phyloP scores from a whole-genome alignment of 2,797 vertebrate genomes.

The Steatocranus sp. region DNA sequence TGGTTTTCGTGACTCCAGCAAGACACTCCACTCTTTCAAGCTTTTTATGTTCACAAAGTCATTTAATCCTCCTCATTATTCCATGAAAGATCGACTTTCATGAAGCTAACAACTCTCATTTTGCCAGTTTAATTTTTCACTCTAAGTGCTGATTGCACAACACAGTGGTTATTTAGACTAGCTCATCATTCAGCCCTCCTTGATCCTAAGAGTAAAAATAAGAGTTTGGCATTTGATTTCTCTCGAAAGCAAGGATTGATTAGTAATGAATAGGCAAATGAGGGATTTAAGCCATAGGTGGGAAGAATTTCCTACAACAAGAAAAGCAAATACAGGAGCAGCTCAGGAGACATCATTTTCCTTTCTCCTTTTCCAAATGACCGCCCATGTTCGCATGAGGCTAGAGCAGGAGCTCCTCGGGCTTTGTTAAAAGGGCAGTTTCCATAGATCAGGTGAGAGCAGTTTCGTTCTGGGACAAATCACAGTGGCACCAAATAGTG shows the following conservation, averaged over 20 bases:
- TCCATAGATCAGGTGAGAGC: conserved; percentile 29
- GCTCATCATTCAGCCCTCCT: not conserved
- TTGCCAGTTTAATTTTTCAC: not conserved
- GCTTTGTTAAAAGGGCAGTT: conserved; percentile 21
- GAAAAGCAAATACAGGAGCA: not conserved
- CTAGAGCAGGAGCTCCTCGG: not conserved
- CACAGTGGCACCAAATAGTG: conserved; percentile 48
- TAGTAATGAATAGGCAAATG: not conserved
- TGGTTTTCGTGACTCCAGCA: not conserved
- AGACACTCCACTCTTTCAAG: not conserved
- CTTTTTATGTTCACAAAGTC: not conserved
- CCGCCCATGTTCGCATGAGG: not conserved
- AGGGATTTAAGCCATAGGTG: not conserved
- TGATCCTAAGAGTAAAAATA: not conserved
- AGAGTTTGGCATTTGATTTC: not conserved
- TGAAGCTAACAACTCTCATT: not conserved
- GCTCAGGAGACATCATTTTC: not conserved
- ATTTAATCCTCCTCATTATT: not conserved
- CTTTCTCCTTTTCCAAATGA: not conserved
- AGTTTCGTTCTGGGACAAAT: conserved; percentile 52
- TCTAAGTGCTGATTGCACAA: not conserved
- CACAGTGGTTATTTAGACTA: not conserved
- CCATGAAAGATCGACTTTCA: not conserved
- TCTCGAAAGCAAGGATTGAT: not conserved
- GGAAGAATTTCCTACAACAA: not conserved